Evolutionary conservation across 2,888 invertebrate genomes (phyloP), one percentile per base, ranked within the genome.

Genomic region (Drosophila aldrichi): DNA sequence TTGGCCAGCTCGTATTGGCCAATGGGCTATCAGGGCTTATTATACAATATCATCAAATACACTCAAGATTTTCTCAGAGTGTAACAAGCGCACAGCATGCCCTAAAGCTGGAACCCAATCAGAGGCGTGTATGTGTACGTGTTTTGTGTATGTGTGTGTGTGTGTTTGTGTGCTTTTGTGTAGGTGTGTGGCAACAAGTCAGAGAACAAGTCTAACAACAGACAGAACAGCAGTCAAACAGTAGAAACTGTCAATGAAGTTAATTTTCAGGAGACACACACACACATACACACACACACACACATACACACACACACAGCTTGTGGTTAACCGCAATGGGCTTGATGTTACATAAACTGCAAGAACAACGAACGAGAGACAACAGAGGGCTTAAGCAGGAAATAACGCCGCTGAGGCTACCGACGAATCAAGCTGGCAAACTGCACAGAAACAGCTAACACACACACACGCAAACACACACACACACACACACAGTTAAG

Each of bases 251-350:
- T 67, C 76, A 74, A 74, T 72, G 76, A 67, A 75, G 81, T 86
- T 86, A 77, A 90, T 89, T 89, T 89, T 79, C 64, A 74, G 66
- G 40, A 57, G 54, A 32, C 51, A 48, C 57, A 58, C 46, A 18
- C 43, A 43, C 54, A 79, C 29, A 54, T 58, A 18, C 16, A 51
- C 51, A 41, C 18, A 49, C 44, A 52, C 38, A 55, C 16, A 55
- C n/a, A n/a, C n/a, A n/a, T n/a, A n/a, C n/a, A n/a, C 16, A 72
- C 61, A 16, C 55, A 63, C 41, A 57, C 68, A 68, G 69, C 81
- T 74, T 82, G 83, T 22, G 81, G 77, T 46, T 65, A 57, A 67
- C 88, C 82, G 49, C 84, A 84, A 70, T 75, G 87, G 70, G 68
- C 82, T 69, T 69, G 54, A 55, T 51, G 72, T n/a, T 25, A 38